phyloP scores from a whole-genome alignment of 2,888 invertebrate genomes.

The Nomada goodeniana region DNA sequence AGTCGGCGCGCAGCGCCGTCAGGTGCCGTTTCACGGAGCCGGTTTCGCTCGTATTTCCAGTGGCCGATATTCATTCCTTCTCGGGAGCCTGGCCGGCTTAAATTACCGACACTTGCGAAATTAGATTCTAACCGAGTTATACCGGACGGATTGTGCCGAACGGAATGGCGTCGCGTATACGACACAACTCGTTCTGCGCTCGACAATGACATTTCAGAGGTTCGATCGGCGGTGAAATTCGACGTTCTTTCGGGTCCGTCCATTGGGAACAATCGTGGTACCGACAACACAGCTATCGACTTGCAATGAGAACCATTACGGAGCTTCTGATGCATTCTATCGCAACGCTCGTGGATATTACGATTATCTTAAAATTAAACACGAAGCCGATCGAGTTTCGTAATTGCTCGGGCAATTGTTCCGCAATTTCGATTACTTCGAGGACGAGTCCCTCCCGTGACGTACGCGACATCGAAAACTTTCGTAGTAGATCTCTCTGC shows the following conservation, averaged over 20 bases:
- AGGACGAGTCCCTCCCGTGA: too few relatives aligned
- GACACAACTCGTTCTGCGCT: background rate
- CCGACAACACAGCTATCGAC: too few relatives aligned
- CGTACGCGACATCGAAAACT: conserved; percentile 27
- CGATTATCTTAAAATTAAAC: too few relatives aligned
- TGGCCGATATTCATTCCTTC: conserved; percentile 60
- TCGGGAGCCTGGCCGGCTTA: conserved; percentile 25
- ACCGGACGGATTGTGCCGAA: background rate
- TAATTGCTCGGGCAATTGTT: too few relatives aligned
- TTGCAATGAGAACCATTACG: too few relatives aligned
- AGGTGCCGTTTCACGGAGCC: conserved; percentile 44
- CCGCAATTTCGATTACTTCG: too few relatives aligned
- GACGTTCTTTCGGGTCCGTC: too few relatives aligned
- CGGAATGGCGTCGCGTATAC: too few relatives aligned
- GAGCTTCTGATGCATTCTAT: too few relatives aligned
- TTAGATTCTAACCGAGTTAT: conserved; percentile 46
- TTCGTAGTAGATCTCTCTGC: conserved; percentile 29
- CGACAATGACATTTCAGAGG: background rate
- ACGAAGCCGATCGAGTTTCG: too few relatives aligned
- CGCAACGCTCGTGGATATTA: too few relatives aligned
- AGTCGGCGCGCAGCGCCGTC: conserved; percentile 47
- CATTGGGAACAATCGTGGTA: too few relatives aligned
- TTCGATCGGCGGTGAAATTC: background rate
- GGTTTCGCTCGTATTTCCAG: conserved; percentile 55
- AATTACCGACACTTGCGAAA: conserved; percentile 48